These are phyloP conservation scores for Epinephelus cyanopodus DNA, from an alignment of 2,113 vertebrate species.

Conservation along the genomic window DNA sequence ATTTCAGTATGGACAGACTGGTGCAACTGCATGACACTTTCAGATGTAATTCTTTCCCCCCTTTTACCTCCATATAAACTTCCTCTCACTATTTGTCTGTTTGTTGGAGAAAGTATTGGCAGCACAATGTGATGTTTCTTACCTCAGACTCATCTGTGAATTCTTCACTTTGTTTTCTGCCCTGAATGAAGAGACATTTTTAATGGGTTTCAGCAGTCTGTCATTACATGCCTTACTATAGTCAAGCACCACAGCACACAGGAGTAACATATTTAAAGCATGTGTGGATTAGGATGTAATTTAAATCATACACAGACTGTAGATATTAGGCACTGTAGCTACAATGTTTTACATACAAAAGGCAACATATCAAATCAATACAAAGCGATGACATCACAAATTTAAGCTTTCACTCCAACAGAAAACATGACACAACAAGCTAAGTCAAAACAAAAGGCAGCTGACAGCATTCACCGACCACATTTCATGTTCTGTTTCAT, in stretches of 20 bases:
- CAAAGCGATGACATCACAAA: neutral
- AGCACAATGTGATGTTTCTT: constrained; percentile 67
- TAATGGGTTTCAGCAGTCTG: constrained; percentile 12
- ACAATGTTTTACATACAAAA: neutral
- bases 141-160: constrained; percentile 98
- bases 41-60: neutral
- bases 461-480: neutral
- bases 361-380: neutral
- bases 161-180: constrained; percentile 87
- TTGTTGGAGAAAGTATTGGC: neutral
- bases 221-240: neutral
- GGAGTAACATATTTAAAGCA: neutral
- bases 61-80: neutral
- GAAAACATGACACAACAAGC: neutral
- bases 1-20: constrained; percentile 46
- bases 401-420: neutral
- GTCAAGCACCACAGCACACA: neutral
- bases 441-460: neutral
- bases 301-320: neutral
- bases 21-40: constrained; percentile 56
- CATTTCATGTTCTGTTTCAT: neutral
- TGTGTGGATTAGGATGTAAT: neutral
- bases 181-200: constrained; percentile 83
- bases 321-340: neutral
- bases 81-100: neutral